phyloP scores from a whole-genome alignment of 2,113 vertebrate genomes.

The Baryphthengus martii region DNA sequence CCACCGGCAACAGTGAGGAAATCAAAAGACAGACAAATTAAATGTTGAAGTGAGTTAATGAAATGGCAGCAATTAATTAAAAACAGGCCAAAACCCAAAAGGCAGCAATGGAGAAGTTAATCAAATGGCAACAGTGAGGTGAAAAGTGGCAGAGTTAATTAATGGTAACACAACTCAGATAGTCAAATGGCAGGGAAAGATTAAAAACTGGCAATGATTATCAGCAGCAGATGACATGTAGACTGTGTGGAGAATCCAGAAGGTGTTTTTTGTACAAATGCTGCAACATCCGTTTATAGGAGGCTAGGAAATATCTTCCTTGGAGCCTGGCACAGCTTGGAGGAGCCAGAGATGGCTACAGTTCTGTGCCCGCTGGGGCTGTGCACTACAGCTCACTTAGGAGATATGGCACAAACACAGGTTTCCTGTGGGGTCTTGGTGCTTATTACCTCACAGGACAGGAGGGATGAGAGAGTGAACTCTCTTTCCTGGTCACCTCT shows the following conservation, averaged over 20 bases:
- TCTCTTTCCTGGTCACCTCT: fast-evolving
- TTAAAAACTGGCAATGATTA: slow-evolving; percentile 21
- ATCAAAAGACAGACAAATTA: slow-evolving; percentile 43
- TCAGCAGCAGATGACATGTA: neutral
- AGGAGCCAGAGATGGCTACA: neutral
- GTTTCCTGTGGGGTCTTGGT: neutral
- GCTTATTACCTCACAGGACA: neutral
- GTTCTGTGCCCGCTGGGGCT: fast-evolving
- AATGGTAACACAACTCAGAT: neutral
- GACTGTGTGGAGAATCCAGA: neutral
- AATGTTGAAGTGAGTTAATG: slow-evolving; percentile 4
- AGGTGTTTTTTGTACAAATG: neutral
- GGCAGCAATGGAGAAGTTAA: slow-evolving; percentile 1
- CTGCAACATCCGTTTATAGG: neutral
- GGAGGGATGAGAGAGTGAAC: neutral
- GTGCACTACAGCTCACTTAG: neutral
- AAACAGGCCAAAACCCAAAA: slow-evolving; percentile 22
- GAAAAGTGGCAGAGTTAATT: slow-evolving; percentile 41
- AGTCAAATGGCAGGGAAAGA: neutral
- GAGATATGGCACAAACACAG: neutral
- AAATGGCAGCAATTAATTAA: slow-evolving; percentile 31
- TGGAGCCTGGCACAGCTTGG: neutral
- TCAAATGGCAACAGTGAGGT: slow-evolving; percentile 33
- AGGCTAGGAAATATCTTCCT: neutral
- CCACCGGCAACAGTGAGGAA: neutral